Evolutionary conservation across 2,888 invertebrate species (phyloP).

Genomic region (Entomobrya proxima): DNA sequence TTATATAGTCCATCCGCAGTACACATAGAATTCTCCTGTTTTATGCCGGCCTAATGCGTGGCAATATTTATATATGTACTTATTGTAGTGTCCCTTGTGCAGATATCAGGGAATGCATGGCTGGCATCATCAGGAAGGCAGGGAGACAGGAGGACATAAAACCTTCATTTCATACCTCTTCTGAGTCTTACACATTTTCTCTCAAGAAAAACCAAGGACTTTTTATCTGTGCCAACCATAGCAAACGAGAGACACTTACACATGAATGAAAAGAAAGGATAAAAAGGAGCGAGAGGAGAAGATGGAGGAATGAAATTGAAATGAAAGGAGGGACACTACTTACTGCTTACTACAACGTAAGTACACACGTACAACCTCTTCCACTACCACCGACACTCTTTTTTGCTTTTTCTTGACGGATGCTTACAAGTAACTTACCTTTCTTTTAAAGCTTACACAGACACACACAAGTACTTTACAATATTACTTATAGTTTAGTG

Average conservation of each 20-base stretch:
- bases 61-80: neutral
- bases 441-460: neutral
- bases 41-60: neutral
- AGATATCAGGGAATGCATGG: slow-evolving; percentile 61
- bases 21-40: neutral
- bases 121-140: slow-evolving; percentile 62
- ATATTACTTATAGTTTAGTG: slow-evolving; percentile 51
- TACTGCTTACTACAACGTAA: slow-evolving; percentile 57
- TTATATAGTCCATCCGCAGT: neutral
- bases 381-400: neutral
- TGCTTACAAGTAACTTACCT: slow-evolving; percentile 64
- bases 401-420: slow-evolving; percentile 49
- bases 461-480: slow-evolving; percentile 13
- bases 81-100: slow-evolving; percentile 55
- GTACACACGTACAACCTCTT: slow-evolving; percentile 30
- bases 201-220: slow-evolving; percentile 56
- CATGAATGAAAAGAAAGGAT: slow-evolving; percentile 61
- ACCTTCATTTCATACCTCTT: slow-evolving; percentile 67
- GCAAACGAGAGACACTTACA: slow-evolving; percentile 64
- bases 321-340: slow-evolving; percentile 62
- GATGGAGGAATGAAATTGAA: slow-evolving; percentile 58
- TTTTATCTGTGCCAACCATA: slow-evolving; percentile 65
- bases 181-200: slow-evolving; percentile 54
- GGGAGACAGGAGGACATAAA: slow-evolving; percentile 66
- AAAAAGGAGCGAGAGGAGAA: slow-evolving; percentile 24